Evolutionary conservation across 1,140 invertebrate genomes (phyloP).

Genomic region (Drosophila subpulchrella): DNA sequence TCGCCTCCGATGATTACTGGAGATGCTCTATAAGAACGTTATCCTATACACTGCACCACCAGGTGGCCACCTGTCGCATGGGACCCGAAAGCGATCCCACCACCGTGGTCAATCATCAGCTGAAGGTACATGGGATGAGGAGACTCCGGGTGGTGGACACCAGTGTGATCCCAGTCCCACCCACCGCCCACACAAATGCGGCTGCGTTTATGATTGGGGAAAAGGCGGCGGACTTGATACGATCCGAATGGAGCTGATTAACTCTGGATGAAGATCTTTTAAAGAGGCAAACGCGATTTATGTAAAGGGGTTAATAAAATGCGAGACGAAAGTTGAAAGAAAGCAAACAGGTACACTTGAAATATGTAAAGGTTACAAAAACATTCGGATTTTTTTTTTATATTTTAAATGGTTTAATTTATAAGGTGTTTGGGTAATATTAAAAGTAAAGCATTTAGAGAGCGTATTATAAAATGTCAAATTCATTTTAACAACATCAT

Average conservation of each 20-base stretch:
- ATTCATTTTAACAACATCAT: neutral
- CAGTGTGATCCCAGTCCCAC: constrained; percentile 90
- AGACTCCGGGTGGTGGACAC: constrained; percentile 91
- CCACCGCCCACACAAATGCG: constrained; percentile 90
- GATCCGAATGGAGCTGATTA: constrained; percentile 85
- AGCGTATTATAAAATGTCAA: neutral
- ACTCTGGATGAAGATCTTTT: neutral
- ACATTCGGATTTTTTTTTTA: neutral
- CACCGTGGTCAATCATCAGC: constrained; percentile 90
- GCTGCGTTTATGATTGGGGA: constrained; percentile 94
- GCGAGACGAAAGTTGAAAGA: constrained; percentile 42
- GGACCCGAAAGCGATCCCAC: constrained; percentile 88
- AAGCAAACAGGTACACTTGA: constrained; percentile 7
- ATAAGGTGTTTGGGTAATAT: neutral
- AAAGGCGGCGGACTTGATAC: constrained; percentile 93
- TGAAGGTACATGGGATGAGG: constrained; percentile 90
- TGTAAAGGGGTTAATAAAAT: constrained; percentile 70
- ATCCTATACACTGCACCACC: constrained; percentile 89
- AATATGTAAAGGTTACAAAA: neutral
- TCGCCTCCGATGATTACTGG: constrained; percentile 90
- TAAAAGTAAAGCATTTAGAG: neutral
- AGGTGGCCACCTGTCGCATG: constrained; percentile 91
- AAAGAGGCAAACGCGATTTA: constrained; percentile 3
- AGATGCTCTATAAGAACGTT: constrained; percentile 88
- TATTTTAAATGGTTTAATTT: neutral